These are phyloP conservation scores for Gallinago solitaria DNA, from an alignment of 2,797 vertebrate genomes.

Conservation along the genomic window DNA sequence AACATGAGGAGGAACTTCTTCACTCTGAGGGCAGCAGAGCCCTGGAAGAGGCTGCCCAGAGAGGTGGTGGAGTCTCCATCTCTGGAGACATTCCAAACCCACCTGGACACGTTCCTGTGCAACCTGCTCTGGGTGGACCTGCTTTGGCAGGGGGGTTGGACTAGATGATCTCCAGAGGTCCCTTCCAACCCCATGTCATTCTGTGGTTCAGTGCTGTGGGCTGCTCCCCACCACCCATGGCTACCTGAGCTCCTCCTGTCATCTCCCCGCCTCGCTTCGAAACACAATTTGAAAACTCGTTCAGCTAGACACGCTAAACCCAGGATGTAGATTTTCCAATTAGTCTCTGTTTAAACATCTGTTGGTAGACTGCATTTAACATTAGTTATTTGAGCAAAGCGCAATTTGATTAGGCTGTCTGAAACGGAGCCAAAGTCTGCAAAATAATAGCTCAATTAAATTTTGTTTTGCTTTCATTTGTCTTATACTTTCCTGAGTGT, in stretches of 20 bases:
- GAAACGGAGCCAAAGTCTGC: slow-evolving; percentile 82
- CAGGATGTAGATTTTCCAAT: slow-evolving; percentile 82
- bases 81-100: too few relatives aligned
- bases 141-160: too few relatives aligned
- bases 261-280: not conserved
- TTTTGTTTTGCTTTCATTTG: slow-evolving; percentile 82
- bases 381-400: slow-evolving; percentile 79
- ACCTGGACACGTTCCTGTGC: too few relatives aligned
- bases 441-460: slow-evolving; percentile 87
- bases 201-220: too few relatives aligned
- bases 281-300: slow-evolving; percentile 60
- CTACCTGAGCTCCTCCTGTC: slow-evolving; percentile 6
- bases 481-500: slow-evolving; percentile 78
- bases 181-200: too few relatives aligned
- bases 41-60: too few relatives aligned
- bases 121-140: too few relatives aligned
- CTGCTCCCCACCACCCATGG: not conserved
- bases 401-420: slow-evolving; percentile 82
- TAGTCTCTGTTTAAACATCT: slow-evolving; percentile 82
- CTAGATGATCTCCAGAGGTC: too few relatives aligned
- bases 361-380: slow-evolving; percentile 81
- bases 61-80: too few relatives aligned
- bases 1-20: too few relatives aligned
- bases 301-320: slow-evolving; percentile 71
- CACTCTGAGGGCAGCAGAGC: too few relatives aligned